Conservation (phyloP, 1,140 invertebrate genomes). For the Gonatopus flavifemur region DNA sequence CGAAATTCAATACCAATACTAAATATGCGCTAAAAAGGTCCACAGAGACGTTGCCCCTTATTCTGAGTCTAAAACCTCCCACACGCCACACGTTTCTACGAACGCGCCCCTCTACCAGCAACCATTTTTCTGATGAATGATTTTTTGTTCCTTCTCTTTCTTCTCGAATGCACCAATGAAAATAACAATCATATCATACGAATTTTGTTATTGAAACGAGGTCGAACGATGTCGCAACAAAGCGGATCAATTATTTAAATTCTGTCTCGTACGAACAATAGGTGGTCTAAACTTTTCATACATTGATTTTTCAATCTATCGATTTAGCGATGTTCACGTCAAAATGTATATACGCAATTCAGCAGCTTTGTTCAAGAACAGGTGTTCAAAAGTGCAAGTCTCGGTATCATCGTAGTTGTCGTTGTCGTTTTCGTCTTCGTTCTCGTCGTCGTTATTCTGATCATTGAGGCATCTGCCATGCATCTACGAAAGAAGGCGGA, state of each 20-base stretch:
- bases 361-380: too few species aligned
- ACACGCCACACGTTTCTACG: constrained; percentile 23
- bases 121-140: background rate
- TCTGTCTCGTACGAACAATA: too few species aligned
- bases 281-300: too few species aligned
- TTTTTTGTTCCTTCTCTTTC: background rate
- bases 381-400: too few species aligned
- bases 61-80: background rate
- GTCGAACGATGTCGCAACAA: constrained; percentile 4
- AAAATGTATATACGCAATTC: too few species aligned
- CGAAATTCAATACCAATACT: constrained; percentile 51
- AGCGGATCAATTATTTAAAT: constrained; percentile 25
- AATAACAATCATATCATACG: background rate
- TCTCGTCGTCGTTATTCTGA: too few species aligned
- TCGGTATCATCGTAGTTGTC: too few species aligned
- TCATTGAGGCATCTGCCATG: too few species aligned
- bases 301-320: too few species aligned
- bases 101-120: constrained; percentile 2
- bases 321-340: too few species aligned
- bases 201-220: constrained; percentile 4
- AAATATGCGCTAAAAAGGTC: constrained; percentile 33
- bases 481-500: too few species aligned
- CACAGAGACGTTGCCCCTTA: constrained; percentile 16
- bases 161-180: background rate
- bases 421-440: too few species aligned